Percentiles rank a stretch among this genome's conserved stretches.
Evolutionary conservation across 2,113 vertebrate genomes (phyloP).

Genomic region (Egretta garzetta): DNA sequence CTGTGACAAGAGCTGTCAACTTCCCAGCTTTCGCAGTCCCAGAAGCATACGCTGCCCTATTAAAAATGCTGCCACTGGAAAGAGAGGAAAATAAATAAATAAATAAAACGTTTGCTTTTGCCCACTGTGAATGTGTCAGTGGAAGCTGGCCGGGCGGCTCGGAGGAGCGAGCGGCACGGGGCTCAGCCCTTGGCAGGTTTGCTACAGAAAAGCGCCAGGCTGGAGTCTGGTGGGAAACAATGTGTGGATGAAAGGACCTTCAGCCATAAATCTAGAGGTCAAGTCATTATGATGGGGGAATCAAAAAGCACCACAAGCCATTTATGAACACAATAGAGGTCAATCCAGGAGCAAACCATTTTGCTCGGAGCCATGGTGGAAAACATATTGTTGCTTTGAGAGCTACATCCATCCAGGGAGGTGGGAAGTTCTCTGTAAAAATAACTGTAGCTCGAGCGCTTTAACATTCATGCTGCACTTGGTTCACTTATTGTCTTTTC

Average conservation of each 20-base stretch:
- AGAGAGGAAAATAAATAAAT: background rate
- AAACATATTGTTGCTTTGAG: slow-evolving; percentile 8
- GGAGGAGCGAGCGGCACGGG: background rate
- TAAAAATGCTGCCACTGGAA: background rate
- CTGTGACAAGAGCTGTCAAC: background rate
- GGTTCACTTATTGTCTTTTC: background rate
- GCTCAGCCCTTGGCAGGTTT: background rate
- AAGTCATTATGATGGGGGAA: background rate
- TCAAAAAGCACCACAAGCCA: slow-evolving; percentile 14
- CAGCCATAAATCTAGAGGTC: slow-evolving; percentile 27
- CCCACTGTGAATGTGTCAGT: background rate
- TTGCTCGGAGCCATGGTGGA: background rate
- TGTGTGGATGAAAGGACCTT: background rate
- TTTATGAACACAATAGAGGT: slow-evolving; percentile 34
- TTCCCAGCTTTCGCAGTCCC: background rate
- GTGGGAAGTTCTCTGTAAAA: background rate
- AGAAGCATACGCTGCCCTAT: background rate
- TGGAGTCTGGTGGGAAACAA: background rate
- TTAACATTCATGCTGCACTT: background rate
- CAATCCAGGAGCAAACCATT: slow-evolving; percentile 47
- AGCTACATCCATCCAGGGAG: background rate
- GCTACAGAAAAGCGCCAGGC: background rate
- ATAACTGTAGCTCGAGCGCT: background rate
- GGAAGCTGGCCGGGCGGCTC: background rate
- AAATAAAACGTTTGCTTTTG: background rate